Percentiles rank a stretch among this genome's conserved stretches.
These are phyloP conservation scores for Hirudinaria manillensis DNA, from an alignment of 2,888 invertebrate genomes.

Conservation along the genomic window DNA sequence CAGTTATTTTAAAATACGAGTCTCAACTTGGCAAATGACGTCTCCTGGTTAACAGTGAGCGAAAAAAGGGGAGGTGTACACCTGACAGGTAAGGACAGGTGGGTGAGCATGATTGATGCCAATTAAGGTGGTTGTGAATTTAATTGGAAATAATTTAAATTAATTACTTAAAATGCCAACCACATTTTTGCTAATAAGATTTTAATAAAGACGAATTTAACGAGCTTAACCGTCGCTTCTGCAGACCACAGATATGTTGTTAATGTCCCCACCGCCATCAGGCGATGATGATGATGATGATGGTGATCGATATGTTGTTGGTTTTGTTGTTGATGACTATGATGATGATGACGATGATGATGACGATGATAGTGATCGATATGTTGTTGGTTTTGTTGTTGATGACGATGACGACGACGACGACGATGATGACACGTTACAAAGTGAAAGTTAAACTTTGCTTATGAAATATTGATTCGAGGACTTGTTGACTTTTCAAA, in stretches of 20 bases:
- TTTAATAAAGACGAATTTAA: slow-evolving; percentile 16
- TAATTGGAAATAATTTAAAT: slow-evolving; percentile 13
- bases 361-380: background rate
- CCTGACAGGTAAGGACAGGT: slow-evolving; percentile 14
- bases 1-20: too few species aligned
- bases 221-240: background rate
- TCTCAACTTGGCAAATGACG: too few species aligned
- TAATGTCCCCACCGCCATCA: too few species aligned
- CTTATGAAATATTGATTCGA: too few species aligned
- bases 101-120: slow-evolving; percentile 13
- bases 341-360: slow-evolving; percentile 18
- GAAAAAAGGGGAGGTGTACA: too few species aligned
- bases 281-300: slow-evolving; percentile 19
- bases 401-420: slow-evolving; percentile 2
- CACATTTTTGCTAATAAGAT: slow-evolving; percentile 12
- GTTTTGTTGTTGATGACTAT: background rate
- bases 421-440: background rate
- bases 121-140: slow-evolving; percentile 13
- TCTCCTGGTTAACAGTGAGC: too few species aligned
- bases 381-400: slow-evolving; percentile 7
- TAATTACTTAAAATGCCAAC: slow-evolving; percentile 9
- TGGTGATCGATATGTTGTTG: background rate
- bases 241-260: background rate
- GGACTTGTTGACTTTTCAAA: too few species aligned
- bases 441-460: too few species aligned